phyloP scores from a whole-genome alignment of 2,888 invertebrate species.

The Drosophila mulleri region DNA sequence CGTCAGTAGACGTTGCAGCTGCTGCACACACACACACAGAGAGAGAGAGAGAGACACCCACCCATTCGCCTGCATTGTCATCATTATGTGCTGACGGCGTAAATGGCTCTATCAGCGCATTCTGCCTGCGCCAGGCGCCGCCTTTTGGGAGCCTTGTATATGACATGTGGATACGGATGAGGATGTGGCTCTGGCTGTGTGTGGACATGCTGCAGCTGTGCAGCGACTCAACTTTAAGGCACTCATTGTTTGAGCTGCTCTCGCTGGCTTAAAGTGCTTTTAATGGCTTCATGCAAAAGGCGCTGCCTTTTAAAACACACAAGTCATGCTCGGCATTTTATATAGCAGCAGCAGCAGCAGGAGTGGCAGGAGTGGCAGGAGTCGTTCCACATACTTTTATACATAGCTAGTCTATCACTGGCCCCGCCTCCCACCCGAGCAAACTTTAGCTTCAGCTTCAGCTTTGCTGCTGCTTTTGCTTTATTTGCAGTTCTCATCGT shows the following conservation, averaged over 20 bases:
- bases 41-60: slow-evolving; percentile 4
- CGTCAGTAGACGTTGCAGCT: slow-evolving; percentile 72
- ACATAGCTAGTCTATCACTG: slow-evolving; percentile 60
- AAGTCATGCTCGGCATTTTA: slow-evolving; percentile 57
- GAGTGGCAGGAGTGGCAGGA: not conserved
- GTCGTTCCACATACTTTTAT: slow-evolving; percentile 25
- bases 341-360: slow-evolving; percentile 17
- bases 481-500: slow-evolving; percentile 71
- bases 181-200: not conserved
- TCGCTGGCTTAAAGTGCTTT: slow-evolving; percentile 66
- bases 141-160: slow-evolving; percentile 48
- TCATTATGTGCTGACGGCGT: slow-evolving; percentile 80
- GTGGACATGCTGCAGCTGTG: slow-evolving; percentile 25
- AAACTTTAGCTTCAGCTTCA: slow-evolving; percentile 37
- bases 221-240: slow-evolving; percentile 58
- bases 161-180: slow-evolving; percentile 56
- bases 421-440: slow-evolving; percentile 46
- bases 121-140: slow-evolving; percentile 44
- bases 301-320: slow-evolving; percentile 41
- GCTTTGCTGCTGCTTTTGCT: slow-evolving; percentile 55
- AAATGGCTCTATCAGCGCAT: slow-evolving; percentile 79
- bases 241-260: slow-evolving; percentile 42
- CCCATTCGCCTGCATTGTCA: slow-evolving; percentile 58
- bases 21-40: slow-evolving; percentile 23
- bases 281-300: slow-evolving; percentile 70